These are phyloP conservation scores for Lacerta bilineata DNA, from an alignment of 2,797 vertebrate species.

Conservation along the genomic window DNA sequence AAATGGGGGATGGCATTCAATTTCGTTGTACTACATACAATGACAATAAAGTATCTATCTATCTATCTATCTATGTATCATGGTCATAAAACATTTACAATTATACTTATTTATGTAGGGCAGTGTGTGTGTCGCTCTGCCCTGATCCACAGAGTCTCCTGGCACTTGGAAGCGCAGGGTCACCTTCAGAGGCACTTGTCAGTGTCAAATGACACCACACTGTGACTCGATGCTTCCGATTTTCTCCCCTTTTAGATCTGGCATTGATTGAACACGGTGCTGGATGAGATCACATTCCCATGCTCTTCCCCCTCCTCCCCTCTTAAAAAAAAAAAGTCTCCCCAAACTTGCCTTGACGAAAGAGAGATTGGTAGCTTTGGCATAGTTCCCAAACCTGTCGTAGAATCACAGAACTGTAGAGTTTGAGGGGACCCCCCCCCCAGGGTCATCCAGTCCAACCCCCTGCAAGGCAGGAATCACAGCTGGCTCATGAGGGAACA, in stretches of 20 bases:
- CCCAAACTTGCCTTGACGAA: not conserved
- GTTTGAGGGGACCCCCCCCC: no score
- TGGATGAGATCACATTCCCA: not conserved
- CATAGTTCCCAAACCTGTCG: no score
- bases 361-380: not conserved
- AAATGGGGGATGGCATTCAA: no score
- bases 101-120: no score
- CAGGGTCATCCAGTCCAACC: no score
- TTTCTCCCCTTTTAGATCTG: constrained; percentile 3
- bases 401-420: no score
- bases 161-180: not conserved
- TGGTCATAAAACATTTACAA: not conserved
- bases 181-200: not conserved
- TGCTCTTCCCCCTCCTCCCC: not conserved
- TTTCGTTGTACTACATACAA: no score
- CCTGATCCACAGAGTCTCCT: not conserved
- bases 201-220: not conserved
- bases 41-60: no score
- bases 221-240: not conserved
- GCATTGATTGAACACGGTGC: not conserved
- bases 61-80: no score
- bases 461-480: no score
- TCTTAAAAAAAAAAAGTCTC: not conserved
- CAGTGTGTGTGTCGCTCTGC: not conserved
- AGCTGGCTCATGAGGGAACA: no score